Conservation (phyloP, 1,140 invertebrate genomes). For the Drosophila bocqueti region DNA sequence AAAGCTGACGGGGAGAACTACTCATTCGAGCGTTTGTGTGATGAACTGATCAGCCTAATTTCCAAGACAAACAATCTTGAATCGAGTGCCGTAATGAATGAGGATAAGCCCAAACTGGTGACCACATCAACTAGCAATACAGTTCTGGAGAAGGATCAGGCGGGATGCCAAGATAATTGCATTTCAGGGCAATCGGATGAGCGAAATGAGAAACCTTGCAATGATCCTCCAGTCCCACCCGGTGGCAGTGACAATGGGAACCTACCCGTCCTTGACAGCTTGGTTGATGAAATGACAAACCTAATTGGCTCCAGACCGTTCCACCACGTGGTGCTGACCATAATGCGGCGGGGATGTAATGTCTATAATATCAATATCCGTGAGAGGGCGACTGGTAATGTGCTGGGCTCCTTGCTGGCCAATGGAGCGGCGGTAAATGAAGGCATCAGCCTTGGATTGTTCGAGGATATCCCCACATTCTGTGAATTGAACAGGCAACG, state of each 20-base stretch:
- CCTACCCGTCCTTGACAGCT: conserved; percentile 15
- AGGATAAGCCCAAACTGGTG: neutral
- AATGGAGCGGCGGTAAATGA: conserved; percentile 52
- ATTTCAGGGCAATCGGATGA: neutral
- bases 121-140: neutral
- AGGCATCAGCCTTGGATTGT: conserved; percentile 47
- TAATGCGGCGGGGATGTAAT: conserved; percentile 49
- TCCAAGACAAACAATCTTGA: neutral
- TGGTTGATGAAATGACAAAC: conserved; percentile 7
- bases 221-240: neutral
- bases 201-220: neutral
- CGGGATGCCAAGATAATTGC: neutral
- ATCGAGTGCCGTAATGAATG: neutral
- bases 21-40: conserved; percentile 7
- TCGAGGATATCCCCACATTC: conserved; percentile 64
- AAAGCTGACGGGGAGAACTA: neutral
- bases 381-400: conserved; percentile 23
- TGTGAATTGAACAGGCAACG: conserved; percentile 49
- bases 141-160: neutral
- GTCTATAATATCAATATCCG: conserved; percentile 67
- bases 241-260: conserved; percentile 8
- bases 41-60: conserved; percentile 4
- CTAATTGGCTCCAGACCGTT: conserved; percentile 19
- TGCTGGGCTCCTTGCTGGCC: conserved; percentile 58
- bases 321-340: conserved; percentile 37